phyloP scores from a whole-genome alignment of 35 echinoderm and acorn worm genomes.

The Acanthaster planci region DNA sequence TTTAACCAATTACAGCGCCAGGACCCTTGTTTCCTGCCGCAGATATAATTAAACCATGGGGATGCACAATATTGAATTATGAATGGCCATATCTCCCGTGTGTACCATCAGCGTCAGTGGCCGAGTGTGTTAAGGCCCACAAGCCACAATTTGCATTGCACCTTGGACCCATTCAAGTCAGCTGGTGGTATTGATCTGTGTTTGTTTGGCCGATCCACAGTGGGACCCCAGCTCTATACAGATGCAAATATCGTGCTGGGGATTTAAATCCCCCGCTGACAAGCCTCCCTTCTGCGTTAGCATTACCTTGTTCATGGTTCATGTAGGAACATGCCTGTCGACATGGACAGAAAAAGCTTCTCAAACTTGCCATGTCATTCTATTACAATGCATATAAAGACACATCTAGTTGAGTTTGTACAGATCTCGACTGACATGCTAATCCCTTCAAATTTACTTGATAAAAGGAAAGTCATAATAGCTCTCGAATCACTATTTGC shows the following conservation, averaged over 20 bases:
- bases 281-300: too few relatives aligned
- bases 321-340: too few relatives aligned
- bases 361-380: too few relatives aligned
- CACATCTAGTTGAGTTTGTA: too few relatives aligned
- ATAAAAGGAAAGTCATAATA: too few relatives aligned
- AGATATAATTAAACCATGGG: not conserved
- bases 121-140: too few relatives aligned
- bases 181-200: conserved; percentile 9
- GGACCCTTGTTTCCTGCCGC: not conserved
- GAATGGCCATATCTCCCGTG: not conserved
- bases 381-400: too few relatives aligned
- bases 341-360: too few relatives aligned
- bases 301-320: too few relatives aligned
- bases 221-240: not conserved
- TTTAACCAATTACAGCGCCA: not conserved
- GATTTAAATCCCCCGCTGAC: conserved; percentile 13
- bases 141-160: not conserved
- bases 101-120: not conserved
- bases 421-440: too few relatives aligned
- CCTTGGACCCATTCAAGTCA: conserved; percentile 17
- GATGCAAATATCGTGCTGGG: conserved; percentile 1
- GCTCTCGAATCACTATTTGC: too few relatives aligned
- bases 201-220: not conserved
- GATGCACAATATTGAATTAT: conserved; percentile 2
- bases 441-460: too few relatives aligned